A percentile compares a stretch with the other conserved stretches of the same genome.
phyloP scores from a whole-genome alignment of 1,140 invertebrate genomes.

The Limonius californicus region DNA sequence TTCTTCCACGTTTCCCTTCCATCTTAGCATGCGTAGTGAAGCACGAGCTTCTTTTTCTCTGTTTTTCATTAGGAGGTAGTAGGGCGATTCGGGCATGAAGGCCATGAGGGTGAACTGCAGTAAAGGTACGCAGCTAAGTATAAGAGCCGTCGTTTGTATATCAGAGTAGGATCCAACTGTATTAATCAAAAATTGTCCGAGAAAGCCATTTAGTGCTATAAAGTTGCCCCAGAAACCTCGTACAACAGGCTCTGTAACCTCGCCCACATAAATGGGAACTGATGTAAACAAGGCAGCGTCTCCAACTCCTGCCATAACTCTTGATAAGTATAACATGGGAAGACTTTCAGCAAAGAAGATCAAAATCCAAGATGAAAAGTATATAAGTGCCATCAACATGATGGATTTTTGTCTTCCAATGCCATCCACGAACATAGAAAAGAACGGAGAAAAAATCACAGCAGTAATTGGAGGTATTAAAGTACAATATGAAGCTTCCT shows the following conservation, averaged over 20 bases:
- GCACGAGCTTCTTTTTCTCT: slow-evolving; percentile 24
- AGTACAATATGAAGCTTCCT: not conserved
- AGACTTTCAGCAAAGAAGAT: not conserved
- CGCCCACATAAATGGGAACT: slow-evolving; percentile 29
- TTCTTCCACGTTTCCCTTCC: slow-evolving; percentile 38
- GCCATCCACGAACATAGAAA: not conserved
- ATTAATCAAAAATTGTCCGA: slow-evolving; percentile 51
- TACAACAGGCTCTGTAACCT: slow-evolving; percentile 28
- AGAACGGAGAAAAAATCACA: not conserved
- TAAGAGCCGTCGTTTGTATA: slow-evolving; percentile 48
- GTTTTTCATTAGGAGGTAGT: slow-evolving; percentile 34
- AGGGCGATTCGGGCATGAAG: slow-evolving; percentile 34
- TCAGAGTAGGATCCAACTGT: slow-evolving; percentile 50
- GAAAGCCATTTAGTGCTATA: slow-evolving; percentile 48
- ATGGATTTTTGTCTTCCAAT: slow-evolving; percentile 3
- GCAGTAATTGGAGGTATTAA: not conserved
- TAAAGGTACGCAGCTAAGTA: slow-evolving; percentile 10
- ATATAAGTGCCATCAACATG: not conserved
- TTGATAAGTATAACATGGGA: slow-evolving; percentile 7
- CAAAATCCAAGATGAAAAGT: slow-evolving; percentile 15
- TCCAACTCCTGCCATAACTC: slow-evolving; percentile 19
- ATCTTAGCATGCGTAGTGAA: slow-evolving; percentile 25
- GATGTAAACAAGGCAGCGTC: slow-evolving; percentile 25
- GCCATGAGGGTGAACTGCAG: slow-evolving; percentile 8
- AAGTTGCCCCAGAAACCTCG: slow-evolving; percentile 41